Conservation (phyloP, 2,113 vertebrate genomes). For the Pseudorasbora parva region DNA sequence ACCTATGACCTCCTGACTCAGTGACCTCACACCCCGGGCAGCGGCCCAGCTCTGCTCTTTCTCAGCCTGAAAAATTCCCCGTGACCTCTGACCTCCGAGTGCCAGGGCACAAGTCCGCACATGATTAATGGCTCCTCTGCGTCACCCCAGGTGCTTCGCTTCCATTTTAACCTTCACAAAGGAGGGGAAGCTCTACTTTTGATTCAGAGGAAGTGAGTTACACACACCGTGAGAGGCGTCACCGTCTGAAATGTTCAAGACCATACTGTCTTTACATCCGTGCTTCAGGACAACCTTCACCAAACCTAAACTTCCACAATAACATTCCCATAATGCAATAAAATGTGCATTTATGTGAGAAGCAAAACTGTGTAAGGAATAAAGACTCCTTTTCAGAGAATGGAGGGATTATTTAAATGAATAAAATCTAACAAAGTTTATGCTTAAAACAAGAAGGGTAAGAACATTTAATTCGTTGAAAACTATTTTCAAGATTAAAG, state of each 20-base stretch:
- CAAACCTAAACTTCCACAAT: not conserved
- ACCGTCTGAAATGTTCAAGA: not conserved
- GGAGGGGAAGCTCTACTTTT: slow-evolving; percentile 31
- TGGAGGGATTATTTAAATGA: not conserved
- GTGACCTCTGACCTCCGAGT: slow-evolving; percentile 81
- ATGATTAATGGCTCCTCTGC: slow-evolving; percentile 90
- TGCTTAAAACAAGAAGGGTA: too few species aligned
- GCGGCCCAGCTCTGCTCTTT: slow-evolving; percentile 64
- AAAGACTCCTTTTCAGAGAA: not conserved
- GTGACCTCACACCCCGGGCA: slow-evolving; percentile 59
- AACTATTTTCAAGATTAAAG: too few species aligned
- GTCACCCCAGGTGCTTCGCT: slow-evolving; percentile 78
- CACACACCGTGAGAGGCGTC: slow-evolving; percentile 2
- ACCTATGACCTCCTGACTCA: slow-evolving; percentile 66
- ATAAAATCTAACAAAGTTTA: too few species aligned
- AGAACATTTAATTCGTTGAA: too few species aligned
- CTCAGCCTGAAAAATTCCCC: slow-evolving; percentile 67
- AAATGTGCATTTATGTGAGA: not conserved
- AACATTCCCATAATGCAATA: not conserved
- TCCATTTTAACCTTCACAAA: slow-evolving; percentile 85
- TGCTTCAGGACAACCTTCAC: not conserved
- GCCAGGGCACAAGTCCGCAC: slow-evolving; percentile 79
- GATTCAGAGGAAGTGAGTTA: slow-evolving; percentile 31
- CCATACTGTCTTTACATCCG: not conserved
- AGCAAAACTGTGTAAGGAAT: not conserved